phyloP scores from a whole-genome alignment of 2,888 invertebrate species.

The Yponomeuta plumbellus region DNA sequence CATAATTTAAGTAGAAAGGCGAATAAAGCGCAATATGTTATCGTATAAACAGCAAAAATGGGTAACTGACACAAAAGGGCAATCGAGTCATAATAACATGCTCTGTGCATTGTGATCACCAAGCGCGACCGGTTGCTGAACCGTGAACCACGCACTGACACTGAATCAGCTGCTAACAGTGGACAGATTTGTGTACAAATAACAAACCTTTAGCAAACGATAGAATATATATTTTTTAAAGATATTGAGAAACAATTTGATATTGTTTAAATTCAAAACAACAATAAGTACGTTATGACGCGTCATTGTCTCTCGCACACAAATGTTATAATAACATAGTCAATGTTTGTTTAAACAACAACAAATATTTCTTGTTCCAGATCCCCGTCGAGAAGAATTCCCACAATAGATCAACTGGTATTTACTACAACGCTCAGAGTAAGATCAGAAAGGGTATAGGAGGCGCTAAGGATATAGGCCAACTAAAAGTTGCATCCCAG shows the following conservation, averaged over 20 bases:
- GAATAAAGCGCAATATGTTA: too few species aligned
- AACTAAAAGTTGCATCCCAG: background rate
- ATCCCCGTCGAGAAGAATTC: conserved; percentile 68
- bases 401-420: conserved; percentile 54
- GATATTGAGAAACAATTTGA: too few species aligned
- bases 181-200: background rate
- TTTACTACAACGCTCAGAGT: conserved; percentile 50
- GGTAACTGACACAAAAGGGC: background rate
- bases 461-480: background rate
- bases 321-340: too few species aligned
- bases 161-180: background rate
- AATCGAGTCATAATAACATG: background rate
- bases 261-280: too few species aligned
- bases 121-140: conserved; percentile 61
- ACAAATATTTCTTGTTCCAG: conserved; percentile 38
- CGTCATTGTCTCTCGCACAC: too few species aligned
- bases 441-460: conserved; percentile 46
- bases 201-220: background rate
- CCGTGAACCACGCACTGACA: conserved; percentile 46
- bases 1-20: too few species aligned
- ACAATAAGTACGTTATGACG: too few species aligned
- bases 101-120: conserved; percentile 34
- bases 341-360: too few species aligned
- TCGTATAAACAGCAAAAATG: background rate
- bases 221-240: too few species aligned